These are phyloP conservation scores for Temnothorax unifasciatus DNA, from an alignment of 2,888 invertebrate genomes.

Conservation along the genomic window DNA sequence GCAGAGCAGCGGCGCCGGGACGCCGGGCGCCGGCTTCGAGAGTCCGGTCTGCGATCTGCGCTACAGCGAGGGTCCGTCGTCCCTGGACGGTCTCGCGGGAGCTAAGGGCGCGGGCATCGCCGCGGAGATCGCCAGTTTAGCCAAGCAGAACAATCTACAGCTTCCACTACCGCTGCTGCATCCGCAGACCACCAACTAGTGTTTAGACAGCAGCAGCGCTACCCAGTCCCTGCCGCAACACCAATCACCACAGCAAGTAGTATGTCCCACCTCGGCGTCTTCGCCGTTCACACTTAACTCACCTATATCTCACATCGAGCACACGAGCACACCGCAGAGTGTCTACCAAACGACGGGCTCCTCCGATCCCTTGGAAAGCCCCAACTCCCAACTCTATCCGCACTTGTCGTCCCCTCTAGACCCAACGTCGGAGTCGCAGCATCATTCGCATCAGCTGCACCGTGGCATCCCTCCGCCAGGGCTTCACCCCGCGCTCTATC, in stretches of 20 bases:
- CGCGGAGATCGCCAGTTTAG: slow-evolving; percentile 84
- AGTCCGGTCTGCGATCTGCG: slow-evolving; percentile 85
- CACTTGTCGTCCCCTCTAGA: slow-evolving; percentile 78
- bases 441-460: slow-evolving; percentile 74
- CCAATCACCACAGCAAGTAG: slow-evolving; percentile 80
- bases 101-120: slow-evolving; percentile 82
- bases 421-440: slow-evolving; percentile 72
- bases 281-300: slow-evolving; percentile 80
- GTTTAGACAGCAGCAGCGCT: slow-evolving; percentile 83
- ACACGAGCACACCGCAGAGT: slow-evolving; percentile 81
- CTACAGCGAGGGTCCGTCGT: slow-evolving; percentile 85
- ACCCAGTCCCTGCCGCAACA: slow-evolving; percentile 80
- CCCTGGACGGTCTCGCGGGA: slow-evolving; percentile 81
- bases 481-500: slow-evolving; percentile 84
- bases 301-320: slow-evolving; percentile 75
- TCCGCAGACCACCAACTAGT: slow-evolving; percentile 86
- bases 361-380: slow-evolving; percentile 75
- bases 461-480: slow-evolving; percentile 82
- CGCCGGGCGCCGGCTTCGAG: slow-evolving; percentile 84
- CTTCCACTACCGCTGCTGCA: slow-evolving; percentile 85
- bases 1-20: slow-evolving; percentile 82
- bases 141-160: slow-evolving; percentile 85
- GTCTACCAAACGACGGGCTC: slow-evolving; percentile 83
- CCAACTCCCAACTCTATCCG: slow-evolving; percentile 78
- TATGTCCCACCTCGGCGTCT: slow-evolving; percentile 79